Conservation (phyloP, 2,797 vertebrate genomes). For the Chiroxiphia lanceolata region DNA sequence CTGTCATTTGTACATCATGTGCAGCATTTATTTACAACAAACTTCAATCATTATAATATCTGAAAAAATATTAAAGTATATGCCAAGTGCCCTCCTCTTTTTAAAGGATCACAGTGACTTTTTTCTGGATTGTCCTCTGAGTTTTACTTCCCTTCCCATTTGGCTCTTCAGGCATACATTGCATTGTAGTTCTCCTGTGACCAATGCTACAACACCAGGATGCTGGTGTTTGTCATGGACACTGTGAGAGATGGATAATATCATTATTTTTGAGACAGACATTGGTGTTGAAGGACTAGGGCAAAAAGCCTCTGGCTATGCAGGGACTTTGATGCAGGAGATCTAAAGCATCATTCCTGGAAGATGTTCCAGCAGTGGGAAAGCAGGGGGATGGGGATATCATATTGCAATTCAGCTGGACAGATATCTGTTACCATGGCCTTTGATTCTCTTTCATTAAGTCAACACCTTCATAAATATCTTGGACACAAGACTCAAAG, state of each 20-base stretch:
- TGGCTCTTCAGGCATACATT: not conserved
- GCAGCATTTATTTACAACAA: not conserved
- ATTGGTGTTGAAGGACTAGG: not conserved
- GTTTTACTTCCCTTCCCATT: not conserved
- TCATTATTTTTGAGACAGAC: not conserved
- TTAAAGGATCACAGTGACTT: not conserved
- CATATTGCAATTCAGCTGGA: not conserved
- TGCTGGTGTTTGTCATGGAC: not conserved
- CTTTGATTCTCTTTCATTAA: not conserved
- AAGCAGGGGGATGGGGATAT: not conserved
- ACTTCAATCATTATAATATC: not conserved
- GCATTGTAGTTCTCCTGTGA: not conserved
- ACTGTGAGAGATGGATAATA: not conserved
- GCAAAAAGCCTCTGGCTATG: not conserved
- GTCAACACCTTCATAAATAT: not conserved
- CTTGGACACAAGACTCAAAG: not conserved
- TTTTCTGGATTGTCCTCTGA: not conserved
- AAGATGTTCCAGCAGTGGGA: not conserved
- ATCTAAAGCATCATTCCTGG: not conserved
- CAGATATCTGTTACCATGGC: not conserved
- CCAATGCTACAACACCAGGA: not conserved
- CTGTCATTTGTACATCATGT: not conserved
- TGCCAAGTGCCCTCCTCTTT: not conserved
- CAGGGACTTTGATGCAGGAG: not conserved
- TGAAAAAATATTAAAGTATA: not conserved